Conservation (phyloP, 2,113 vertebrate genomes). For the Petromus typicus region DNA sequence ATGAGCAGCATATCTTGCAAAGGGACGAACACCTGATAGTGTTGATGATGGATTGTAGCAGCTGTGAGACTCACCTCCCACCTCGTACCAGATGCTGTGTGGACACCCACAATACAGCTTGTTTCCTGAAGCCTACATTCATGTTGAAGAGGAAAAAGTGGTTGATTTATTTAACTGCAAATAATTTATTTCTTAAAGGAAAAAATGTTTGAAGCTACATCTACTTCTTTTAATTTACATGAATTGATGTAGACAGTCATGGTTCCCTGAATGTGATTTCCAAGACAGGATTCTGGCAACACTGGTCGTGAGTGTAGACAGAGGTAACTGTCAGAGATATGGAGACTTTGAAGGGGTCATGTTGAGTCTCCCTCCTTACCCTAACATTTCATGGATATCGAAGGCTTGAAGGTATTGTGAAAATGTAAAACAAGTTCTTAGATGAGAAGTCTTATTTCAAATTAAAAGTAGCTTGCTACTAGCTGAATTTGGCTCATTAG, state of each 20-base stretch:
- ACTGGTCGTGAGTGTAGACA: background rate
- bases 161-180: background rate
- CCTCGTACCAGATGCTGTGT: rapidly evolving
- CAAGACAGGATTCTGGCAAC: background rate
- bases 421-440: background rate
- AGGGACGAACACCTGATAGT: background rate
- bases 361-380: background rate
- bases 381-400: background rate
- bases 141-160: background rate
- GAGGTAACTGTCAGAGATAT: background rate
- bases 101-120: rapidly evolving
- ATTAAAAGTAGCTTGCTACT: background rate
- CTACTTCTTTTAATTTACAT: background rate
- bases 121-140: background rate
- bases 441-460: background rate
- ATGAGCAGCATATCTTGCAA: background rate
- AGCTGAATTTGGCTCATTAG: background rate
- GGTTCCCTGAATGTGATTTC: background rate
- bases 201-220: background rate
- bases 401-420: background rate
- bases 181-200: background rate
- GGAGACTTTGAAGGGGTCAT: background rate
- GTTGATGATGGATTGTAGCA: background rate
- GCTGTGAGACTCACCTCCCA: background rate
- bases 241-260: background rate